phyloP scores from a whole-genome alignment of 2,113 vertebrate species.

The Octodon degus region DNA sequence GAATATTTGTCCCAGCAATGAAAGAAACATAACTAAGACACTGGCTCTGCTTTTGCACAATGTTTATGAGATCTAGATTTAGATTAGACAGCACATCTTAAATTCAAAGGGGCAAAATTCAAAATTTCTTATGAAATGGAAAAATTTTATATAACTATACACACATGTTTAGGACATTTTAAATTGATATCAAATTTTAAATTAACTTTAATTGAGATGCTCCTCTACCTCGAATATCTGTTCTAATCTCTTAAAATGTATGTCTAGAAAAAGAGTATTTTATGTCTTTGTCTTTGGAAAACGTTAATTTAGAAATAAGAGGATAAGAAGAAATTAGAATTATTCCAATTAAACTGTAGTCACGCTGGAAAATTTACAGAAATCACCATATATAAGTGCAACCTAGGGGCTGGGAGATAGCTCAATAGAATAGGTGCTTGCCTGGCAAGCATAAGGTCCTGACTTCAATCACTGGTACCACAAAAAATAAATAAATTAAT shows the following conservation, averaged over 20 bases:
- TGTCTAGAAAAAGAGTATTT: not conserved
- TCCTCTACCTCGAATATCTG: not conserved
- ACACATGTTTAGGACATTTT: not conserved
- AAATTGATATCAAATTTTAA: not conserved
- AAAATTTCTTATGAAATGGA: not conserved
- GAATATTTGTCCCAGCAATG: too few species aligned
- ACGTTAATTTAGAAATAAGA: conserved; percentile 20
- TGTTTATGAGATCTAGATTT: not conserved
- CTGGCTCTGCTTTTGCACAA: not conserved
- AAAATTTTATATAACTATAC: not conserved
- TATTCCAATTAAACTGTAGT: conserved; percentile 41
- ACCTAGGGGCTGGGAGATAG: too few species aligned
- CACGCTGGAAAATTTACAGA: not conserved
- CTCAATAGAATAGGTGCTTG: too few species aligned
- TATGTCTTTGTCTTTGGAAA: not conserved
- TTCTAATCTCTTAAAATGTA: not conserved
- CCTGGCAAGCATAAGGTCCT: too few species aligned
- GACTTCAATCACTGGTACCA: too few species aligned
- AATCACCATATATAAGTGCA: not conserved
- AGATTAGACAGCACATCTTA: not conserved
- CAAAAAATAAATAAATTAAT: too few species aligned
- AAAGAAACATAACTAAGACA: too few species aligned
- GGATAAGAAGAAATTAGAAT: not conserved
- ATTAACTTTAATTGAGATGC: not conserved
- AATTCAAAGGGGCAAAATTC: not conserved